phyloP scores from a whole-genome alignment of 1,140 invertebrate species.

The Sycophila sp. region DNA sequence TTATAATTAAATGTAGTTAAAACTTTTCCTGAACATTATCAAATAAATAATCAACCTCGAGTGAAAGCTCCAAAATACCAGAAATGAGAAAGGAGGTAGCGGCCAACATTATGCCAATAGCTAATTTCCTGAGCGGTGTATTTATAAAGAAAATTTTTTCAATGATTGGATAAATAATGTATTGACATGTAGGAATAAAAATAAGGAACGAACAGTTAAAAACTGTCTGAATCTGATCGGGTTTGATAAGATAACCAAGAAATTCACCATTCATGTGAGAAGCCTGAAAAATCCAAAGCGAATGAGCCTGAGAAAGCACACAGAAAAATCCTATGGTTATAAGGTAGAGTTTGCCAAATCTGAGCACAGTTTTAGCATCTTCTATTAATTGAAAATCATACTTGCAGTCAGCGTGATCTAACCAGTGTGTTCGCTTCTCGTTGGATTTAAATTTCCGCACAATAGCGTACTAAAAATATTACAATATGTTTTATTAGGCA shows the following conservation, averaged over 20 bases:
- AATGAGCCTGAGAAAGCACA: slow-evolving; percentile 88
- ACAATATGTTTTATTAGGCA: too few species aligned
- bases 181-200: slow-evolving; percentile 90
- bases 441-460: slow-evolving; percentile 62
- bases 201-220: slow-evolving; percentile 87
- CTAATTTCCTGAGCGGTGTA: slow-evolving; percentile 80
- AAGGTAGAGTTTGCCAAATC: slow-evolving; percentile 80
- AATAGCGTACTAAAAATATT: slow-evolving; percentile 64
- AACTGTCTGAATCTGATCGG: slow-evolving; percentile 91
- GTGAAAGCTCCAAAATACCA: slow-evolving; percentile 81
- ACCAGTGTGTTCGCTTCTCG: slow-evolving; percentile 75
- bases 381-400: slow-evolving; percentile 75
- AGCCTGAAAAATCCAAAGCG: slow-evolving; percentile 95
- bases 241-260: slow-evolving; percentile 75
- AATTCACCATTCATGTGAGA: slow-evolving; percentile 88
- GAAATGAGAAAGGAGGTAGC: slow-evolving; percentile 88
- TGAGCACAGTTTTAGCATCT: slow-evolving; percentile 80
- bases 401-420: slow-evolving; percentile 79
- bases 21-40: too few species aligned
- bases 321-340: slow-evolving; percentile 92
- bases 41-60: slow-evolving; percentile 78
- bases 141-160: slow-evolving; percentile 65
- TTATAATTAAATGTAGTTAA: too few species aligned
- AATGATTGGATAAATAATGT: slow-evolving; percentile 73
- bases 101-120: slow-evolving; percentile 84